Percentiles rank a stretch among this genome's conserved stretches.
These are phyloP conservation scores for Polypedilum vanderplanki DNA, from an alignment of 1,140 invertebrate species.

Conservation along the genomic window DNA sequence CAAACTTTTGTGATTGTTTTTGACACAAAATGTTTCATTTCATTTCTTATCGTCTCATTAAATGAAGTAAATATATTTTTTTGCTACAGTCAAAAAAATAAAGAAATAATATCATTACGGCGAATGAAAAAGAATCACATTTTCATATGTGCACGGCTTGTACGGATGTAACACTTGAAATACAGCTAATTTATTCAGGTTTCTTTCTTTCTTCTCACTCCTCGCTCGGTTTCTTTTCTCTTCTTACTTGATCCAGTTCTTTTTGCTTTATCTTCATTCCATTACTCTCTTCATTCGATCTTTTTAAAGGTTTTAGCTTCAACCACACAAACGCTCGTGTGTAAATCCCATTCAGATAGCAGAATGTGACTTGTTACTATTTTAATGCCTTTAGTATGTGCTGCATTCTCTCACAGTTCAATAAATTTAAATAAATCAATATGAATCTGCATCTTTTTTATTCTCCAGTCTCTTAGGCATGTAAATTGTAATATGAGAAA, in stretches of 20 bases:
- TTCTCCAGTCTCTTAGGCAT: background rate
- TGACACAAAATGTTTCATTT: no score
- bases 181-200: conserved; percentile 18
- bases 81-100: no score
- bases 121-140: no score
- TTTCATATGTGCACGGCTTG: background rate
- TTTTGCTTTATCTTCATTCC: conserved; percentile 5
- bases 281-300: background rate
- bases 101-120: no score
- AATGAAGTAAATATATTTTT: no score
- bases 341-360: background rate
- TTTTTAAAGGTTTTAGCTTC: background rate
- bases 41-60: no score
- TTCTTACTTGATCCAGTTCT: conserved; percentile 5
- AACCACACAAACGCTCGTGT: background rate
- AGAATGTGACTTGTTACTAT: conserved; percentile 5
- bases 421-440: conserved; percentile 17
- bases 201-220: background rate
- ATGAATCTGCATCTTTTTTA: background rate
- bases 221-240: no score
- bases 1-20: no score
- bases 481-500: conserved; percentile 19
- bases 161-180: conserved; percentile 17
- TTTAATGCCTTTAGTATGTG: background rate
- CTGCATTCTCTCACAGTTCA: conserved; percentile 7